Evolutionary conservation across 2,797 vertebrate species (phyloP).

Genomic region (Galagoides demidoff): DNA sequence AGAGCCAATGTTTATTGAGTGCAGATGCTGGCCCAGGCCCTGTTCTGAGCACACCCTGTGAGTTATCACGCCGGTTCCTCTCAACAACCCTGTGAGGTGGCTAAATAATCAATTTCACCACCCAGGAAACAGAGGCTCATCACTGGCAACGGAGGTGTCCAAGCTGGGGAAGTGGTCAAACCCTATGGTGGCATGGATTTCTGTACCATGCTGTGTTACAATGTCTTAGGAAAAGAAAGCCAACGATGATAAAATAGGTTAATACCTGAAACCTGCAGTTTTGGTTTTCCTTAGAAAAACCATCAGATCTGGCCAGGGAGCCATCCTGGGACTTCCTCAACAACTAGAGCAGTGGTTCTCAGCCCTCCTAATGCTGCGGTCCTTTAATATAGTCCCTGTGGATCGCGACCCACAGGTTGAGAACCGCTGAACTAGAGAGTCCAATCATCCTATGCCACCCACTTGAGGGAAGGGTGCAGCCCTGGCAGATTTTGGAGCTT

Average conservation of each 20-base stretch:
- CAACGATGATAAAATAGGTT: not conserved
- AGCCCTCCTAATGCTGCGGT: no score
- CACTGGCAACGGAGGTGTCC: accelerated
- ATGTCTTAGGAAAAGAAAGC: not conserved
- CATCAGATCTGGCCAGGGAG: not conserved
- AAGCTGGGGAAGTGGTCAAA: not conserved
- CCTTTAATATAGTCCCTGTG: no score
- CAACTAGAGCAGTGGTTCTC: no score
- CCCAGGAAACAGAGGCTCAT: not conserved
- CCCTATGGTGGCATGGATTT: not conserved
- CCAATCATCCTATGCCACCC: accelerated
- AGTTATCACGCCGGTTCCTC: accelerated
- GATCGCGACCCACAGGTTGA: no score
- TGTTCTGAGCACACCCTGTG: not conserved
- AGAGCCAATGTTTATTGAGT: not conserved
- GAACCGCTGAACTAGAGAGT: no score
- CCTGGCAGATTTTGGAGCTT: not conserved
- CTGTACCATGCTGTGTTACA: accelerated
- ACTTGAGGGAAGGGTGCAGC: not conserved
- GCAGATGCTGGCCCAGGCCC: not conserved
- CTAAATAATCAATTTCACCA: not conserved
- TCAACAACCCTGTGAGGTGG: accelerated
- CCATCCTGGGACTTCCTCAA: not conserved
- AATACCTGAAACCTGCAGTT: not conserved
- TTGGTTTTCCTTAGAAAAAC: not conserved